Conservation (phyloP, 2,888 invertebrate species). For the Ernsta delagoae region DNA sequence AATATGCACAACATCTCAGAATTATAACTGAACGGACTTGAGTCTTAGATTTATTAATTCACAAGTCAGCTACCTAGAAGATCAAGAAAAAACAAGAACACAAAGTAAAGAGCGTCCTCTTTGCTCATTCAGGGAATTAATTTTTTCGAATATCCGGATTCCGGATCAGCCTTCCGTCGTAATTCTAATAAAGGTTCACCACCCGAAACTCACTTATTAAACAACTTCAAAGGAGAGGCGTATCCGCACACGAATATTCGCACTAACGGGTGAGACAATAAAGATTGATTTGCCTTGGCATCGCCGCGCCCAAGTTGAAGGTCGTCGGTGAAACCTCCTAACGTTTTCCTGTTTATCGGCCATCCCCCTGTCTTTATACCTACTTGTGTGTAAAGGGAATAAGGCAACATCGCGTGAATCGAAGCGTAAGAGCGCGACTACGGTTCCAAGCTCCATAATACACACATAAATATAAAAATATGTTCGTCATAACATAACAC, state of each 20-base stretch:
- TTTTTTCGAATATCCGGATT: background rate
- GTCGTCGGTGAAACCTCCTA: conserved; percentile 44
- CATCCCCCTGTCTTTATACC: conserved; percentile 49
- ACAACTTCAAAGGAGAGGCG: background rate
- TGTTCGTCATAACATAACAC: conserved; percentile 21
- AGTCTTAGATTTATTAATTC: too few relatives aligned
- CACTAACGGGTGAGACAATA: background rate
- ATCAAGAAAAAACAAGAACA: background rate
- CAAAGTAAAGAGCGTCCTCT: background rate
- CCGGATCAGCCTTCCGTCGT: background rate
- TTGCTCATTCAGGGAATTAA: background rate
- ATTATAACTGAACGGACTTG: too few relatives aligned
- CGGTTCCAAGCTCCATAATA: conserved; percentile 51
- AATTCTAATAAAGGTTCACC: background rate
- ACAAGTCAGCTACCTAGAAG: too few relatives aligned
- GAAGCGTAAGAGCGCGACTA: conserved; percentile 38
- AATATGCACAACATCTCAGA: too few relatives aligned
- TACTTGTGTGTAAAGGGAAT: conserved; percentile 21
- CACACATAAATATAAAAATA: conserved; percentile 41
- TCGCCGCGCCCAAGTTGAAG: conserved; percentile 12
- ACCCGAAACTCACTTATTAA: background rate
- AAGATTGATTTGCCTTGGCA: background rate
- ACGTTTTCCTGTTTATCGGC: conserved; percentile 64
- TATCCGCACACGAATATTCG: background rate
- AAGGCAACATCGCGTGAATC: conserved; percentile 58